phyloP scores from a whole-genome alignment of 1,140 invertebrate species.

The Halictus rubicundus region DNA sequence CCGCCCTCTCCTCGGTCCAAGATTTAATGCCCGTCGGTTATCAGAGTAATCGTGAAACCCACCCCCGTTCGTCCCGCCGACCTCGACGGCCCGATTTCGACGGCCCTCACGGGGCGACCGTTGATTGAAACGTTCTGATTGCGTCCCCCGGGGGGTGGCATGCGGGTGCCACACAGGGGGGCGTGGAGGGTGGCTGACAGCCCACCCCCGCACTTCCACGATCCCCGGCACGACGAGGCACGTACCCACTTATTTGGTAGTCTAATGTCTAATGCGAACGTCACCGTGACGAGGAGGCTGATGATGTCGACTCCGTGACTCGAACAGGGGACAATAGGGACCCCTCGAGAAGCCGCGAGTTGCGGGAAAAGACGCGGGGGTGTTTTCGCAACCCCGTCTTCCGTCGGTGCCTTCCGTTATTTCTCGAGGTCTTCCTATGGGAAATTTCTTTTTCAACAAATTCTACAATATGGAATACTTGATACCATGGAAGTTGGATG shows the following conservation, averaged over 20 bases:
- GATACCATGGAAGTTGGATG: no score
- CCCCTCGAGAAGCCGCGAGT: slow-evolving; percentile 24
- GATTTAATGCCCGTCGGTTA: slow-evolving; percentile 79
- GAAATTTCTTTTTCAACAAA: background rate
- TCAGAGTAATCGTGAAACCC: slow-evolving; percentile 76
- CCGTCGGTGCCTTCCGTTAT: background rate
- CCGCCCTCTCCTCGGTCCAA: slow-evolving; percentile 71
- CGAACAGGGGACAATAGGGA: slow-evolving; percentile 45
- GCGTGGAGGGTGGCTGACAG: background rate
- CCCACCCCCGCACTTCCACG: slow-evolving; percentile 46
- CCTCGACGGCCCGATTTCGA: slow-evolving; percentile 54
- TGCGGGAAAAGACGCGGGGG: background rate
- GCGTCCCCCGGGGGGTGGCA: slow-evolving; percentile 77
- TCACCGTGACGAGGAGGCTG: slow-evolving; percentile 62
- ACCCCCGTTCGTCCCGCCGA: slow-evolving; percentile 16
- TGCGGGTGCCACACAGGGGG: slow-evolving; percentile 73
- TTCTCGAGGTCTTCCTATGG: background rate
- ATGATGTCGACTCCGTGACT: slow-evolving; percentile 54
- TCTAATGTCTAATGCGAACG: slow-evolving; percentile 77
- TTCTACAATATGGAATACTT: no score
- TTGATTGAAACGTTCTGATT: slow-evolving; percentile 82
- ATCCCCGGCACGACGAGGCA: slow-evolving; percentile 34
- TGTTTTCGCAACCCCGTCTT: background rate
- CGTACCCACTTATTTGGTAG: slow-evolving; percentile 81
- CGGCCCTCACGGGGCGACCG: slow-evolving; percentile 70